Percentiles rank a stretch among this genome's conserved stretches.
Evolutionary conservation across 1,140 invertebrate species (phyloP).

Genomic region (Ceratina australensis): DNA sequence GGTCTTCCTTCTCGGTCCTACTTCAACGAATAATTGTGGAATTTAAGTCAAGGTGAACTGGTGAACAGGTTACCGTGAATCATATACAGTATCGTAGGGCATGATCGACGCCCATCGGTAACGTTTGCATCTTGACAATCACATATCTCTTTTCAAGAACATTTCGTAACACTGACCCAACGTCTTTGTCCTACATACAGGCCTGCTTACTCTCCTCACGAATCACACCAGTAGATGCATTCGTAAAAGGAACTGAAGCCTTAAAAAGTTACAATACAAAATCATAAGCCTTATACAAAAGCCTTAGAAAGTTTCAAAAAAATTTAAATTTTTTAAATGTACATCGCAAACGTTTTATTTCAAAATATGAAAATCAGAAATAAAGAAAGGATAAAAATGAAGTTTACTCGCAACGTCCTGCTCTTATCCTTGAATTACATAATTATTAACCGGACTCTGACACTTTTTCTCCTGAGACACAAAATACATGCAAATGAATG

Average conservation of each 20-base stretch:
- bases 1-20: neutral
- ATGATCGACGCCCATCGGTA: conserved; percentile 12
- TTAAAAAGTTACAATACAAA: no score
- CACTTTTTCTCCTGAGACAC: neutral
- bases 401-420: neutral
- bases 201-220: no score
- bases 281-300: no score
- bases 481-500: neutral
- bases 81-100: conserved; percentile 1
- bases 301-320: no score
- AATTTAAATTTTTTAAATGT: no score
- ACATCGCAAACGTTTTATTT: no score
- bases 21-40: neutral
- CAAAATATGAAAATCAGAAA: no score
- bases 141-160: neutral
- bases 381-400: neutral
- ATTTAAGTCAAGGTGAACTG: conserved; percentile 52
- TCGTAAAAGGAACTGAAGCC: no score
- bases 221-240: no score
- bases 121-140: neutral
- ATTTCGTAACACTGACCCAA: neutral
- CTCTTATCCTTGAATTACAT: neutral
- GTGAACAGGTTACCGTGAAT: conserved; percentile 19
- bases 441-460: neutral
- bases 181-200: neutral